These are phyloP conservation scores for Psilopogon haemacephalus DNA, from an alignment of 2,113 vertebrate species.

Conservation along the genomic window DNA sequence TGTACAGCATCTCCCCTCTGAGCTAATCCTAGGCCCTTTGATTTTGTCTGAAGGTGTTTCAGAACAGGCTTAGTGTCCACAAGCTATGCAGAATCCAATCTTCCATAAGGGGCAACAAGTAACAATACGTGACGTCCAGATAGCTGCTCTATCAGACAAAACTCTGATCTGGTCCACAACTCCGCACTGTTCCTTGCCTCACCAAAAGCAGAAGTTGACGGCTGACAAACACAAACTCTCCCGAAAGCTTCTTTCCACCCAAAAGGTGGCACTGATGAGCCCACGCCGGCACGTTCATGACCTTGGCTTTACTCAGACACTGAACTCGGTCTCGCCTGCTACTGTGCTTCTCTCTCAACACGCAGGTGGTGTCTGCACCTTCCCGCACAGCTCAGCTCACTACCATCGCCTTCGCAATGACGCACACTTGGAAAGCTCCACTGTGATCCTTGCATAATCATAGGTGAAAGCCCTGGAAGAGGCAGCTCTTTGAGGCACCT, in stretches of 20 bases:
- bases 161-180: fast-evolving
- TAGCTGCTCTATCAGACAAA: background rate
- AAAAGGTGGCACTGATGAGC: constrained; percentile 56
- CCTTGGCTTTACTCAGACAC: background rate
- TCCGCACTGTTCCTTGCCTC: fast-evolving
- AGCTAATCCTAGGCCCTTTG: fast-evolving
- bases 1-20: background rate
- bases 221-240: background rate
- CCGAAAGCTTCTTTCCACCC: background rate
- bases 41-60: background rate
- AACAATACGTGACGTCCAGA: background rate
- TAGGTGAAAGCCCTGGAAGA: background rate
- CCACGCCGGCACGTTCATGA: fast-evolving
- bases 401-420: background rate
- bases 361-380: background rate
- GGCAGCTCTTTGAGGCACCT: background rate
- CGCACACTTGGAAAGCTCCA: background rate
- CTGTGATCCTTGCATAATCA: background rate
- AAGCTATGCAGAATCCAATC: background rate
- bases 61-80: background rate
- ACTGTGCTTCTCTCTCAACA: fast-evolving
- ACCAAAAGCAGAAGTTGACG: background rate
- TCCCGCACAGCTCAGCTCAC: background rate
- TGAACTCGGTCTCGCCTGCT: background rate
- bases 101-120: background rate